A percentile compares a stretch with the other conserved stretches of the same genome.
Evolutionary conservation across 2,797 vertebrate species (phyloP).

Genomic region (Lycodopsis pacificus): DNA sequence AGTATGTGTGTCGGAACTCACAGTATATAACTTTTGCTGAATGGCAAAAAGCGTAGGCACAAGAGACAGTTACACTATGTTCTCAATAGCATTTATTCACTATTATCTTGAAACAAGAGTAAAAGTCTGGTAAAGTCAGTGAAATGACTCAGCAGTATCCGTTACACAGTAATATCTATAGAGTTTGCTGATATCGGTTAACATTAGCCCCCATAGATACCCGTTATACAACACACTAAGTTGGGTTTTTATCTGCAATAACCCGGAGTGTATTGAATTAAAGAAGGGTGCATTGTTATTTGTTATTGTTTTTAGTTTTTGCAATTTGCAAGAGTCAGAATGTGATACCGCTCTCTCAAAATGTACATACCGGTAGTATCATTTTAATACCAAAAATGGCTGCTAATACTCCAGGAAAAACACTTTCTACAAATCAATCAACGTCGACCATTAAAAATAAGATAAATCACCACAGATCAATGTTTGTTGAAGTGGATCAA

Average conservation of each 20-base stretch:
- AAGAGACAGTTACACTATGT: background rate
- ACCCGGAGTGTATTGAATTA: background rate
- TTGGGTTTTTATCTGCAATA: background rate
- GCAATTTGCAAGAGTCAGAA: background rate
- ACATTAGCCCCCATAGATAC: background rate
- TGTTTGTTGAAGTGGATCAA: slow-evolving; percentile 39
- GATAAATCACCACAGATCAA: slow-evolving; percentile 26
- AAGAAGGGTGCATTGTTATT: background rate
- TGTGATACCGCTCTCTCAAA: slow-evolving; percentile 1
- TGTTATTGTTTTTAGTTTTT: background rate
- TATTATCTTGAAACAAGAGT: background rate
- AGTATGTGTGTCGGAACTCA: background rate
- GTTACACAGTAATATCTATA: background rate
- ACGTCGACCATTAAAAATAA: slow-evolving; percentile 21
- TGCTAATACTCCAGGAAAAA: slow-evolving; percentile 2
- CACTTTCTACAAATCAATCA: slow-evolving; percentile 19
- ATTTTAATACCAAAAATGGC: background rate
- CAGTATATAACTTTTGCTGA: background rate
- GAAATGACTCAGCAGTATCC: slow-evolving; percentile 4
- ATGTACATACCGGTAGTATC: background rate
- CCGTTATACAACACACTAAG: background rate
- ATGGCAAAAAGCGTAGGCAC: background rate
- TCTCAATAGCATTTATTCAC: background rate
- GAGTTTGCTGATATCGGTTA: background rate
- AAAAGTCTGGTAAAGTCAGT: background rate